Conservation (phyloP, 2,113 vertebrate genomes). For the Symphodus melops region DNA sequence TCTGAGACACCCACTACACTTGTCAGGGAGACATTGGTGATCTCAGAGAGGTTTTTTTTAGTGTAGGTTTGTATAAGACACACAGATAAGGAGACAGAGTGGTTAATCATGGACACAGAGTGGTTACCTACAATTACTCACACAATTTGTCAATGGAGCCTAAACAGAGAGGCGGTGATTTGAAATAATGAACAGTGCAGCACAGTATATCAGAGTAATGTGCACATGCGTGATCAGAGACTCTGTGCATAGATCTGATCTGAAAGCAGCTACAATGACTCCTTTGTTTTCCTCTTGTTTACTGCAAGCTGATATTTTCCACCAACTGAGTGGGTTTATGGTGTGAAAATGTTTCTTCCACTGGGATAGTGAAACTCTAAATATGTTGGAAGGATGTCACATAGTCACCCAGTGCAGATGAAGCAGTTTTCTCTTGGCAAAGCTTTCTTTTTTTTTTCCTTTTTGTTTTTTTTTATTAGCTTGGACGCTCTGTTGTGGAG, state of each 20-base stretch:
- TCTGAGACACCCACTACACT: conserved; percentile 49
- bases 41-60: conserved; percentile 43
- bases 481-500: conserved; percentile 35
- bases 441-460: not conserved
- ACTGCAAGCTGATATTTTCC: conserved; percentile 61
- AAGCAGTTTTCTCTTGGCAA: conserved; percentile 31
- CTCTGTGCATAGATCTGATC: conserved; percentile 43
- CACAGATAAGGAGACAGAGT: conserved; percentile 55
- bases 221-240: conserved; percentile 46
- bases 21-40: conserved; percentile 63
- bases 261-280: conserved; percentile 52
- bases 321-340: conserved; percentile 56
- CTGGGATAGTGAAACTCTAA: conserved; percentile 37
- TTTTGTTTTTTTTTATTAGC: conserved; percentile 19
- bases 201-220: conserved; percentile 48
- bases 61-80: conserved; percentile 52
- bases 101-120: conserved; percentile 58
- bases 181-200: conserved; percentile 64
- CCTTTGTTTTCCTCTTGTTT: conserved; percentile 69
- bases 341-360: conserved; percentile 62
- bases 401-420: conserved; percentile 36
- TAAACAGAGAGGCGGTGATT: conserved; percentile 50
- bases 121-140: conserved; percentile 61
- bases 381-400: conserved; percentile 36
- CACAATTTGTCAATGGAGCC: conserved; percentile 51